phyloP scores from a whole-genome alignment of 2,888 invertebrate species.

The Eilema sororculum region DNA sequence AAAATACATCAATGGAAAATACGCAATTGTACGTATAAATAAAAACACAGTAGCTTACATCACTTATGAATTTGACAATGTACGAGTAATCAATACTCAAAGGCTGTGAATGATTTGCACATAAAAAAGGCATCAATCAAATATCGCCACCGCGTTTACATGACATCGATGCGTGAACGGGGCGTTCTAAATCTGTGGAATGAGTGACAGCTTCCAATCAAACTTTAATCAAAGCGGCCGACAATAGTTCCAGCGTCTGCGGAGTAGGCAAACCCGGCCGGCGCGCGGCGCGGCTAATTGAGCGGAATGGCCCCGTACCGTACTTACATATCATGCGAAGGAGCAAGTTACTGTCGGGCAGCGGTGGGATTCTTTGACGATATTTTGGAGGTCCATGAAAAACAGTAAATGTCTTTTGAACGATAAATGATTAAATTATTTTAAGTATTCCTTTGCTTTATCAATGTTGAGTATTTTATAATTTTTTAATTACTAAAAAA shows the following conservation, averaged over 20 bases:
- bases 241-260: constrained; percentile 68
- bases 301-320: constrained; percentile 73
- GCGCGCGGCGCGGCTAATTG: constrained; percentile 76
- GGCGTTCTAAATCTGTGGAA: constrained; percentile 62
- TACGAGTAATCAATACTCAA: constrained; percentile 5
- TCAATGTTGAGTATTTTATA: background rate
- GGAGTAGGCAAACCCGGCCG: constrained; percentile 68
- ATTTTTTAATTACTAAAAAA: background rate
- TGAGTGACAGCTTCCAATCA: constrained; percentile 82
- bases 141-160: constrained; percentile 52
- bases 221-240: constrained; percentile 83
- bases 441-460: background rate
- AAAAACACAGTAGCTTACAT: background rate
- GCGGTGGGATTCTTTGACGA: constrained; percentile 19
- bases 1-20: too few species aligned
- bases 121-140: constrained; percentile 41
- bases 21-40: background rate
- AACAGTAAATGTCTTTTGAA: constrained; percentile 20
- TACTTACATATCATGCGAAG: constrained; percentile 53
- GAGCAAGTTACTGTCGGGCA: constrained; percentile 59
- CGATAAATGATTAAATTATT: background rate
- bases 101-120: constrained; percentile 29
- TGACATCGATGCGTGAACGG: constrained; percentile 64
- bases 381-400: constrained; percentile 31
- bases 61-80: constrained; percentile 10